Base-by-base conservation (phyloP, 2,888 invertebrate genomes). In the Lacanobia oleracea region DNA sequence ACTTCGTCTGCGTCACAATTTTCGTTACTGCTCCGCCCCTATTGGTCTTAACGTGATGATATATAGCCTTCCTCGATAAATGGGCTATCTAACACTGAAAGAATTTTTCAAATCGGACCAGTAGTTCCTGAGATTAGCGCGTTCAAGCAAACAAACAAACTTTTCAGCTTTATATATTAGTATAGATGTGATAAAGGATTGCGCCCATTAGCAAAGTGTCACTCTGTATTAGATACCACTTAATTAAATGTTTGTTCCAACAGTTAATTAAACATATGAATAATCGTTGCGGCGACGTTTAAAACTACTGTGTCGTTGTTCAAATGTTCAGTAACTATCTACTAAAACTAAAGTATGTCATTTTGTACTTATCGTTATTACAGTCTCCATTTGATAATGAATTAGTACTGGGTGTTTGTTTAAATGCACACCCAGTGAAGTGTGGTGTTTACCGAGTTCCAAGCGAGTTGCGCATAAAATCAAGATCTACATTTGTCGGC, bases 211-310 rank as follows among this genome's bases (percentile, higher is more conserved):
- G 51, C 64, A 33, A 54, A 48, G 69, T 56, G 54, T 56, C 45
- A 48, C 40, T 77, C 53, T 45, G 59, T 73, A 60, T 54, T 67
- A 23, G 54, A 51, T 60, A 37, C 56, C 48, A 54, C 60, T 70
- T 74, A 57, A 74, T 67, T 59, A 57, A 64, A 82, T 67, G 66
- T 79, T 80, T 67, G 63, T 67, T 63, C 33, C 61, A 69, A 67
- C 74, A 64, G 45, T 67, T 70, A 74, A 82, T 82, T 74, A 78
- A 73, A 69, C 57, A 63, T 63, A 66, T 82, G 45, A 79, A 72
- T 76, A 71, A 72, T 75, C 50, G 54, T 53, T 21, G 45, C 45
- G 12, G 51, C 23, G 54, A 61, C 60, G 51, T 64, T 56, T 23
- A 23, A 40, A 50, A 69, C 69, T 79, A 75, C 51, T 79, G 57